Percentiles rank a stretch among this genome's conserved stretches.
Evolutionary conservation across 2,888 invertebrate genomes (phyloP).

Genomic region (Brachyopa scutellaris): DNA sequence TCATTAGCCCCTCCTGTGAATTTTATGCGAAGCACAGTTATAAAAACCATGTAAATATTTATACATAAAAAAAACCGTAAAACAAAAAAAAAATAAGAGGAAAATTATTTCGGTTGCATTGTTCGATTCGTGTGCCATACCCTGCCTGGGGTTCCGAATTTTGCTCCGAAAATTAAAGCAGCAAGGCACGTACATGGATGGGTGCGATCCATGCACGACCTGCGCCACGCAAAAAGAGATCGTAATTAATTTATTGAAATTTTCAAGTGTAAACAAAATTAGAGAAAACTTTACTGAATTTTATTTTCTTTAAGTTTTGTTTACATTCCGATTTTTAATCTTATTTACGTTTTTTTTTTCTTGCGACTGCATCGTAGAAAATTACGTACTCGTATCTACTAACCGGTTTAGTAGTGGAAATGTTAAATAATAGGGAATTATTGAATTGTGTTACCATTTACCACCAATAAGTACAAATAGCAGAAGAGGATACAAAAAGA

Average conservation of each 20-base stretch:
- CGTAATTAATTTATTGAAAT: constrained; percentile 23
- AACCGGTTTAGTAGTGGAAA: constrained; percentile 25
- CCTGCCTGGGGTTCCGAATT: not conserved
- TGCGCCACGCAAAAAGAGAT: constrained; percentile 7
- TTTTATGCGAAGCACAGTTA: constrained; percentile 14
- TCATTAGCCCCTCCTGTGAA: constrained; percentile 8
- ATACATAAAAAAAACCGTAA: not conserved
- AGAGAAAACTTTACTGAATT: constrained; percentile 6
- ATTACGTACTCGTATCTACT: not conserved
- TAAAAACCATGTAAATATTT: constrained; percentile 23
- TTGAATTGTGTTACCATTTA: constrained; percentile 6
- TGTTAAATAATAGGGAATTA: constrained; percentile 29
- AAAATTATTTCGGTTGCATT: no score
- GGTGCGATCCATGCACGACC: not conserved
- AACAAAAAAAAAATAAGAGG: no score
- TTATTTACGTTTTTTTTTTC: constrained; percentile 3
- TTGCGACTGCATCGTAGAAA: not conserved
- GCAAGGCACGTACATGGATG: constrained; percentile 3
- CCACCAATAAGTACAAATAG: not conserved
- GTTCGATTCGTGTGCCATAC: not conserved
- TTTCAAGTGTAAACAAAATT: constrained; percentile 6
- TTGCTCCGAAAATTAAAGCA: constrained; percentile 17
- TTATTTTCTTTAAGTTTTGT: not conserved
- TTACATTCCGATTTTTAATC: constrained; percentile 30
- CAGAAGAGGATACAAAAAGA: not conserved